Conservation (phyloP, 2,113 vertebrate species). For the Oreochromis spilurus region DNA sequence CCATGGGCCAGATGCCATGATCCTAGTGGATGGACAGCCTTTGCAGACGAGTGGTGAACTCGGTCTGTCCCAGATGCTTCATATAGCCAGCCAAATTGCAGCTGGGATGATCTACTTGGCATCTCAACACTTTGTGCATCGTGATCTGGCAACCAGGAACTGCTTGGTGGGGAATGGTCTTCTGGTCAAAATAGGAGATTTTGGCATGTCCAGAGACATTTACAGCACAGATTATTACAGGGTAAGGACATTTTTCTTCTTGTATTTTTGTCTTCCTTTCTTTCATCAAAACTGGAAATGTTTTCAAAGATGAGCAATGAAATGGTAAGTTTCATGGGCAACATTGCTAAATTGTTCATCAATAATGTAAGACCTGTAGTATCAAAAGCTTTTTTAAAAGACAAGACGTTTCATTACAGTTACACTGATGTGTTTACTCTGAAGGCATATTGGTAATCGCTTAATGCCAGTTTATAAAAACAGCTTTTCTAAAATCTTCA, state of each 20-base stretch:
- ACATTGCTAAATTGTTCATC: too few relatives aligned
- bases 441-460: too few relatives aligned
- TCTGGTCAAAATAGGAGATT: neutral
- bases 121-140: slow-evolving; percentile 73
- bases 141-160: neutral
- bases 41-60: slow-evolving; percentile 90
- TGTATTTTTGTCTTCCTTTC: neutral
- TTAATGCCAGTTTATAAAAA: too few relatives aligned
- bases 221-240: neutral
- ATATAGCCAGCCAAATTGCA: slow-evolving; percentile 94
- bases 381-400: too few relatives aligned
- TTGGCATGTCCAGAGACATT: neutral
- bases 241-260: neutral
- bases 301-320: neutral
- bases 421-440: too few relatives aligned
- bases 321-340: neutral
- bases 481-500: too few relatives aligned
- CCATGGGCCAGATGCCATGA: slow-evolving; percentile 93
- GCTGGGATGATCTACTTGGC: slow-evolving; percentile 95
- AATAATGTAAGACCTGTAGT: too few relatives aligned
- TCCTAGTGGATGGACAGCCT: slow-evolving; percentile 94
- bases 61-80: slow-evolving; percentile 93
- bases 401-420: too few relatives aligned
- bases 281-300: neutral
- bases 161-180: neutral